Conservation (phyloP, 1,140 invertebrate species). For the Apis dorsata region DNA sequence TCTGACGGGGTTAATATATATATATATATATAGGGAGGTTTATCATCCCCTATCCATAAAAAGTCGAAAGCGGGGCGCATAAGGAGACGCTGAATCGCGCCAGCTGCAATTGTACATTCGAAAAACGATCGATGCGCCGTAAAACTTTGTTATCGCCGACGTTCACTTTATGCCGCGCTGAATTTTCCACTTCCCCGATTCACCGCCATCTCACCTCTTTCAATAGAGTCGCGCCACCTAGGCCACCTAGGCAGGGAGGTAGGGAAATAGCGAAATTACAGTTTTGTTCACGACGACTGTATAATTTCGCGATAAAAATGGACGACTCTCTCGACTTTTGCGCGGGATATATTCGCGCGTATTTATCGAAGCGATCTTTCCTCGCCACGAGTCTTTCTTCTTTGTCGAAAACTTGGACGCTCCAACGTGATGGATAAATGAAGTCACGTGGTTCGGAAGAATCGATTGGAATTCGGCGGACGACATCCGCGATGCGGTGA, state of each 20-base stretch:
- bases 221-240: constrained; percentile 1
- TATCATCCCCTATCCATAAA: neutral
- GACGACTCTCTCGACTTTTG: constrained; percentile 33
- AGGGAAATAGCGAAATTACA: constrained; percentile 54
- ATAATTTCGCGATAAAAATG: constrained; percentile 64
- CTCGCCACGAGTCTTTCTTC: neutral
- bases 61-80: neutral
- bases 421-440: neutral
- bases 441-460: neutral
- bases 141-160: constrained; percentile 48
- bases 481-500: too few relatives aligned
- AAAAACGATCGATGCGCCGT: constrained; percentile 24
- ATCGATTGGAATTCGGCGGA: neutral
- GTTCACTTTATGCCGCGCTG: constrained; percentile 28
- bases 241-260: neutral
- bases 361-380: constrained; percentile 37
- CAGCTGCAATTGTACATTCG: constrained; percentile 27
- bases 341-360: constrained; percentile 49
- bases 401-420: too few relatives aligned
- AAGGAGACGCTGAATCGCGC: neutral
- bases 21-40: neutral
- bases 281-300: constrained; percentile 55
- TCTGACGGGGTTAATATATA: neutral
- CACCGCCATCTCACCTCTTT: neutral
- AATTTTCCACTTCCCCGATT: neutral